These are phyloP conservation scores for Clistopyga incitator DNA, from an alignment of 2,888 invertebrate genomes.

Conservation along the genomic window DNA sequence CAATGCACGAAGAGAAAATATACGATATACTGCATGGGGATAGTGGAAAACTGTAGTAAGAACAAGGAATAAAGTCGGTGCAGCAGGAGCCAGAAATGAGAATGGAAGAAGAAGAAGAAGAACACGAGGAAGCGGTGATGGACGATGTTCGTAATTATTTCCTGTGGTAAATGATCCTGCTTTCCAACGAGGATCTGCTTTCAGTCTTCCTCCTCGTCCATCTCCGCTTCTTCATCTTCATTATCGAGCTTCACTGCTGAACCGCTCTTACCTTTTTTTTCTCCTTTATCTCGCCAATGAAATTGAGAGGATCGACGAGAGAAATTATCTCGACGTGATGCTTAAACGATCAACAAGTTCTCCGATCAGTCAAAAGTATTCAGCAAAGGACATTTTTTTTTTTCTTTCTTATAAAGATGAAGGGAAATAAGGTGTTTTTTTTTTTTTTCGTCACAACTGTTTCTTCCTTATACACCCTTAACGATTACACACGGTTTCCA, in stretches of 20 bases:
- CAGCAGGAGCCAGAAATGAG: conserved; percentile 16
- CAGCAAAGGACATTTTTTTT: background rate
- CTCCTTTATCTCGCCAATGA: background rate
- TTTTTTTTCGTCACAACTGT: conserved; percentile 3
- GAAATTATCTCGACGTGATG: conserved; percentile 43
- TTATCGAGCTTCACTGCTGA: background rate
- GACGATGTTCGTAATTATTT: conserved; percentile 77
- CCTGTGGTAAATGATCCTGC: conserved; percentile 57
- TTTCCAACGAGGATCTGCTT: conserved; percentile 24
- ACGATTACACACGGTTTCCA: conserved; percentile 44
- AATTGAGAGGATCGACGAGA: conserved; percentile 34
- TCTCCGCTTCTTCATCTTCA: conserved; percentile 39
- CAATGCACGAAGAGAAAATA: background rate
- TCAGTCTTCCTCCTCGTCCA: conserved; percentile 18
- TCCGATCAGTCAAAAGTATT: conserved; percentile 2
- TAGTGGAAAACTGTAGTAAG: background rate
- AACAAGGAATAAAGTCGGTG: conserved; percentile 7
- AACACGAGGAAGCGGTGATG: conserved; percentile 67
- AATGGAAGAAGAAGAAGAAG: conserved; percentile 36
- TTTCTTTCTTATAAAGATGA: background rate
- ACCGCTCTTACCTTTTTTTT: background rate
- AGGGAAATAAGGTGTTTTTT: background rate
- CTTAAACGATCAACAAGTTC: conserved; percentile 39
- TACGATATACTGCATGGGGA: background rate
- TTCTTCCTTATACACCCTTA: conserved; percentile 11